These are phyloP conservation scores for Myocastor coypus DNA, from an alignment of 2,113 vertebrate genomes.

Conservation along the genomic window DNA sequence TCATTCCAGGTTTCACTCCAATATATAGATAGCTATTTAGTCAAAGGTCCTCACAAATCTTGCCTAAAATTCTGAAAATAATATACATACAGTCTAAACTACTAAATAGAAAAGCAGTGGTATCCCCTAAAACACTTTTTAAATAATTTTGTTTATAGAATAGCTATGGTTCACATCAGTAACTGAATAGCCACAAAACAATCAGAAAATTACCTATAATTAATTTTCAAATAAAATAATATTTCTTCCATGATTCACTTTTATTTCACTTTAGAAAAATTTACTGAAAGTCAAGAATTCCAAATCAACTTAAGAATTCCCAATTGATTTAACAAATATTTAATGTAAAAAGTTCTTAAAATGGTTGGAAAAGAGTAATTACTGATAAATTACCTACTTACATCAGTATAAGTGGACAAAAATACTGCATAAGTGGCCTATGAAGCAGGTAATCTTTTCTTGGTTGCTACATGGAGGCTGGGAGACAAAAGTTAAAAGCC, in stretches of 20 bases:
- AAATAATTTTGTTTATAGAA: conserved; percentile 41
- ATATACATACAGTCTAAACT: conserved; percentile 22
- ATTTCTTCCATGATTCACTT: no score
- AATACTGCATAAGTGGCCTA: conserved; percentile 83
- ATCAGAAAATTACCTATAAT: conserved; percentile 35
- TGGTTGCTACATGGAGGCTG: no score
- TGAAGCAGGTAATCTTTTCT: conserved; percentile 81
- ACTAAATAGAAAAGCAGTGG: conserved; percentile 8
- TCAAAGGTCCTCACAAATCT: background rate
- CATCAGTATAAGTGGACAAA: conserved; percentile 56
- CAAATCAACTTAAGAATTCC: conserved; percentile 74
- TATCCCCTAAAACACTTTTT: conserved; percentile 38
- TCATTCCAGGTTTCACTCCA: conserved; percentile 29
- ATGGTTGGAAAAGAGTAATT: conserved; percentile 72
- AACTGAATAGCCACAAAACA: background rate
- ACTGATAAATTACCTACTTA: conserved; percentile 77
- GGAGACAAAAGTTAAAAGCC: conserved; percentile 81
- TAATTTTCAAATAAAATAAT: conserved; percentile 52
- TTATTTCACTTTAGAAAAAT: conserved; percentile 34
- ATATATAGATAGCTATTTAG: background rate
- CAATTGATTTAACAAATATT: conserved; percentile 74
- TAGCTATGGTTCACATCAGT: conserved; percentile 43
- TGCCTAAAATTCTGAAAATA: conserved; percentile 53
- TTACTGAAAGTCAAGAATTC: conserved; percentile 56
- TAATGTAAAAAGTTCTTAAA: conserved; percentile 1